Evolutionary conservation across 1,140 invertebrate species (phyloP), one percentile per base, ranked within the genome.

Genomic region (Sipha flava): DNA sequence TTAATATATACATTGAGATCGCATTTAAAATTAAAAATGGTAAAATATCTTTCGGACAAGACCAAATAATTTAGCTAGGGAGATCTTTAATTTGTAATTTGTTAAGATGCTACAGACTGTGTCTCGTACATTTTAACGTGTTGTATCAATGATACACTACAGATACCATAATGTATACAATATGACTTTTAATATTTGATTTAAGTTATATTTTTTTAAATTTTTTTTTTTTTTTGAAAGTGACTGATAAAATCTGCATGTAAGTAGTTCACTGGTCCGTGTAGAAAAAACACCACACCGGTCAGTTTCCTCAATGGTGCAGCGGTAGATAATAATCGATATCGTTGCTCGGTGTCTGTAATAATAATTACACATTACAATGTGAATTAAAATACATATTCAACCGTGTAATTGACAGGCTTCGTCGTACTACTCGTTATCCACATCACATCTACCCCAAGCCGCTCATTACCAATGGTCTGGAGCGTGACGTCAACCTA

Each of bases 401-500:
- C 40, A 18, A 70, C 66, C 66, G 66, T 47, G 66, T 47, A 70
- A 70, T 70, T 45, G 66, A 70, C 66, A 26, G 23, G 66, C 40
- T 31, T 4, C 66, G 66, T 47, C 66, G 29, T 68, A 29, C 26
- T 29, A 45, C 37, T 21, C 31, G 34, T 43, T 43, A 70, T 70
- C 26, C 23, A 29, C 66, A 29, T 45, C 64, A 9, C 23, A 68
- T 68, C 40, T 26, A 66, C 40, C 40, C 37, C 34, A 16, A 21
- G 64, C 37, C 37, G 21, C 43, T 37, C 16, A 10, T 59, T 31
- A 18, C 18, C 59, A 62, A 23, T 66, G 31, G 31, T 62, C 12
- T 4, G 5, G 2, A 3, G 16, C 34, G 34, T 21, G 62, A 40
- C 34, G 62, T 40, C 21, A 23, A 40, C 16, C 34, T 16, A 34